Base-by-base conservation (phyloP, 2,113 vertebrate genomes). In the Panthera uncia region DNA sequence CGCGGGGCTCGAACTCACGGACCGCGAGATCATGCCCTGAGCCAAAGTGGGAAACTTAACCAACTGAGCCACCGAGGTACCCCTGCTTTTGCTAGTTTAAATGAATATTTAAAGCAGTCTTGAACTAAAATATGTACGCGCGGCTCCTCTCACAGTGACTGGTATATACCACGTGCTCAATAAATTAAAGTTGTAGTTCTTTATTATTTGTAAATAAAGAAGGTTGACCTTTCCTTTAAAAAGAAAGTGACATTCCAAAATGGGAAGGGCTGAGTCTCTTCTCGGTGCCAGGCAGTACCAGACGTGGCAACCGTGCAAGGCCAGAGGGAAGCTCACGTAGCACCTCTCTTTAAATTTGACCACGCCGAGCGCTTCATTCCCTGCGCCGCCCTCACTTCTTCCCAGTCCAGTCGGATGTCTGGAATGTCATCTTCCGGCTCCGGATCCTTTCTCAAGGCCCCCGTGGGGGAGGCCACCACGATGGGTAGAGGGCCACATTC, bases 401-500 rank as follows among this genome's bases (percentile, higher is more conserved):
- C 98, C 99, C 99, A 99, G 98, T 99, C 98, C 97, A 99, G 98
- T 76, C 92, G 98, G 15, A 97, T 98, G 97, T 99, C 97, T 0
- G 99, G 99, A 90, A 99, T 98, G 4, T 99, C 99, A 7, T 99
- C 98, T 87, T 99, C 98, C 0, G 98, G 98, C 78, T 99, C 99
- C 0, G 99, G 99, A 2, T 99, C 97, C 48, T 97, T 66, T 0
- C 99, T 98, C 15, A 98, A 74, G 0, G 96, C 38, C 0, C 98
- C 98, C 55, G 89, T 95, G 0, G 99, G 99, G 14, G 98, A 98
- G 0, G 99, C 99, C 23, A 99, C 99, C 2, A 99, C 97, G 0
- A 99, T n/a, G 55, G 99, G 99, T 94, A 99, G 97, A 0, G 98
- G 99, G 4, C 99, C 99, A 38, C 98, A 98, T 74, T 99, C 99